A percentile compares a stretch with the other conserved stretches of the same genome.
Conservation (phyloP, 2,888 invertebrate species). For the Desoria tigrina region DNA sequence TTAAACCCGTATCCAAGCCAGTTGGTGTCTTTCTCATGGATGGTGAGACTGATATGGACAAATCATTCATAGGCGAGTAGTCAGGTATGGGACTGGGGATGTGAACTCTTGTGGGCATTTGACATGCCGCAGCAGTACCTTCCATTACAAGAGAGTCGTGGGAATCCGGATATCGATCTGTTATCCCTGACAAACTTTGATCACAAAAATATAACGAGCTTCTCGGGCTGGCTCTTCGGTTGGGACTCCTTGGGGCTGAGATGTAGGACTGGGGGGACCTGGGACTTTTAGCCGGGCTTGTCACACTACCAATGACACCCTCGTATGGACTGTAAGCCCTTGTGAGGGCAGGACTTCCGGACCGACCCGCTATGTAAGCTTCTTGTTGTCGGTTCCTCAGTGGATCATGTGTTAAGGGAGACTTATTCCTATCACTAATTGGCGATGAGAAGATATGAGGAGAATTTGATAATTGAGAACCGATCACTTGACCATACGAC, state of each 20-base stretch:
- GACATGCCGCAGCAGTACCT: conserved; percentile 28
- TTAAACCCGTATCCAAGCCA: conserved; percentile 27
- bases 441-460: conserved; percentile 64
- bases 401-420: background rate
- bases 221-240: conserved; percentile 38
- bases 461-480: conserved; percentile 67
- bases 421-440: background rate
- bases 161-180: conserved; percentile 36
- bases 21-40: conserved; percentile 23
- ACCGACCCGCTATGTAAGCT: conserved; percentile 61
- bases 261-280: conserved; percentile 41
- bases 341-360: conserved; percentile 46
- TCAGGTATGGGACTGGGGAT: conserved; percentile 46
- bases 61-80: conserved; percentile 47
- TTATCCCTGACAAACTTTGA: conserved; percentile 22
- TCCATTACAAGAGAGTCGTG: conserved; percentile 28
- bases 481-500: conserved; percentile 61
- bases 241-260: conserved; percentile 37
- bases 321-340: conserved; percentile 47
- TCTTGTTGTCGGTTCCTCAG: conserved; percentile 65
- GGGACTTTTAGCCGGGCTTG: conserved; percentile 64
- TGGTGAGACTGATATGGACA: conserved; percentile 35
- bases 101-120: conserved; percentile 41
- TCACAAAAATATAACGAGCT: conserved; percentile 45
- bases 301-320: conserved; percentile 43